phyloP scores from a whole-genome alignment of 2,113 vertebrate species.

The Sturnira hondurensis region DNA sequence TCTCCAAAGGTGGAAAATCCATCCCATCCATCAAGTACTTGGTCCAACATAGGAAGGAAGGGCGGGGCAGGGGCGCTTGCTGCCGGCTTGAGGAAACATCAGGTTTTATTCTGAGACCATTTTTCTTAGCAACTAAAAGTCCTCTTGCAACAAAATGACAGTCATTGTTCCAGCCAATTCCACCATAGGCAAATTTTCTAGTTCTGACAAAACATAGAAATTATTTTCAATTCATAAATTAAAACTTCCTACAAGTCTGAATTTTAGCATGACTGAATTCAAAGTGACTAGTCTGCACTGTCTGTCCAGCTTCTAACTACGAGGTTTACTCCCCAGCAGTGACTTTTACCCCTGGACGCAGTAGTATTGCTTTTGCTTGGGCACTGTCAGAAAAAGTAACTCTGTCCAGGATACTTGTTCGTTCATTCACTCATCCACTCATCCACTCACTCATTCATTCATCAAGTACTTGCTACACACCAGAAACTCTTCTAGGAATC shows the following conservation, averaged over 20 bases:
- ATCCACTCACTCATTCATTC: not conserved
- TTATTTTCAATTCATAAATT: not conserved
- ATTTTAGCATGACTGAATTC: not conserved
- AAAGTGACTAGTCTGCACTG: not conserved
- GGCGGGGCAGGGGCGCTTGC: rapidly evolving
- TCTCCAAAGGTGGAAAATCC: not conserved
- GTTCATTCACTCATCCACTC: not conserved
- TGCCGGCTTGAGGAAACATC: not conserved
- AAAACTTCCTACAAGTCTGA: not conserved
- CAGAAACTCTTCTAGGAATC: not conserved
- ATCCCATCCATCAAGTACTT: not conserved
- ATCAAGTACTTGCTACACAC: not conserved
- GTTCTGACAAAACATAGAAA: not conserved
- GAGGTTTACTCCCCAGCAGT: not conserved
- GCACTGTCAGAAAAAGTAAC: not conserved
- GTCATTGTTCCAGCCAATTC: not conserved
- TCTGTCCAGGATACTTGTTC: not conserved
- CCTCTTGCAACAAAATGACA: not conserved
- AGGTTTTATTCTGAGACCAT: not conserved
- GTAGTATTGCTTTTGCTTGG: not conserved
- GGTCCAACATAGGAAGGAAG: not conserved
- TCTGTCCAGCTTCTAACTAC: not conserved
- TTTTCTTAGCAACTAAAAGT: conserved; percentile 27
- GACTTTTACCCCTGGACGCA: not conserved
- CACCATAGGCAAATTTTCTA: not conserved